Evolutionary conservation across 2,888 invertebrate genomes (phyloP).

Genomic region (Sericinus montela): DNA sequence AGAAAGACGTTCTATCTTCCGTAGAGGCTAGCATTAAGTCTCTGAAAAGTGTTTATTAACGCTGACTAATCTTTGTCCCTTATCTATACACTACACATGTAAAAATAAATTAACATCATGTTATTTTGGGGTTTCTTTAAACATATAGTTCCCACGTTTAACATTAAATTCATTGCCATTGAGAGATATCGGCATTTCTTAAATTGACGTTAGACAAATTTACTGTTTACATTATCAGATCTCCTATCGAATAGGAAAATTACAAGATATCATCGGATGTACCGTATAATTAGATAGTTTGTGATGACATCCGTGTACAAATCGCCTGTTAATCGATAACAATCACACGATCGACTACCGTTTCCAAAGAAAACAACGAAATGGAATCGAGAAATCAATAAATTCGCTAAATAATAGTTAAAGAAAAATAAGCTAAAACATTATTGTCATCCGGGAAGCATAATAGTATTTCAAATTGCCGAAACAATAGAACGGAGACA

Average conservation of each 20-base stretch:
- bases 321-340: conserved; percentile 25
- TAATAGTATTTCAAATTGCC: conserved; percentile 75
- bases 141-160: conserved; percentile 4
- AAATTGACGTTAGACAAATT: conserved; percentile 1
- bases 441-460: conserved; percentile 75
- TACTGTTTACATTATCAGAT: conserved; percentile 4
- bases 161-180: conserved; percentile 1
- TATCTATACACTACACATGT: too few relatives aligned
- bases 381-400: conserved; percentile 39
- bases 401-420: conserved; percentile 76
- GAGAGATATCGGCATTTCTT: not conserved
- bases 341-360: conserved; percentile 21
- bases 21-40: too few relatives aligned
- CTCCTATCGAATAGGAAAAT: conserved; percentile 2
- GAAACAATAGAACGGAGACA: conserved; percentile 74
- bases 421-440: conserved; percentile 72
- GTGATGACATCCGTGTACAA: conserved; percentile 31
- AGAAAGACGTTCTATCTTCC: too few relatives aligned
- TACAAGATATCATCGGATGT: conserved; percentile 15
- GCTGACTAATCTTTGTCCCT: too few relatives aligned
- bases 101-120: too few relatives aligned
- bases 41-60: too few relatives aligned
- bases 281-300: conserved; percentile 15
- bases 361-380: conserved; percentile 20
- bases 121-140: not conserved